phyloP scores from a whole-genome alignment of 2,888 invertebrate species.

The Eupithecia dodoneata region DNA sequence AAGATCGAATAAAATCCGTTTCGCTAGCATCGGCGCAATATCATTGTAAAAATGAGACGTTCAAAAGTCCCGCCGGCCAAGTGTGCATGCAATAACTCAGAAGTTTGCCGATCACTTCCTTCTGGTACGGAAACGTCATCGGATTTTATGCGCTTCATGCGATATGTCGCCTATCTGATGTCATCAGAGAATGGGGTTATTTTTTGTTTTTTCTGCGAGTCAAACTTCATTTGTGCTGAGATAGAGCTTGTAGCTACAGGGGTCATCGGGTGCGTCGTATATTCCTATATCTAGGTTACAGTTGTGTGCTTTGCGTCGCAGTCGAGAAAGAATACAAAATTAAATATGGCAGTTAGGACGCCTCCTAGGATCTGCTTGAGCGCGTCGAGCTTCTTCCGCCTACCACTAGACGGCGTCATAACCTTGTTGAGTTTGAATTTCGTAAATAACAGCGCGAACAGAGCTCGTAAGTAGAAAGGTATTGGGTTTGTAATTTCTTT shows the following conservation, averaged over 20 bases:
- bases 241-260: not conserved
- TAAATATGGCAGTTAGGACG: no score
- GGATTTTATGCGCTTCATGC: slow-evolving; percentile 28
- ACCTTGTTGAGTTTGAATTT: no score
- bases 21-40: slow-evolving; percentile 24
- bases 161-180: slow-evolving; percentile 23
- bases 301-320: no score
- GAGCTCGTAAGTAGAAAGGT: not conserved
- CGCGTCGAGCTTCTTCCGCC: no score
- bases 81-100: slow-evolving; percentile 37
- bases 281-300: no score
- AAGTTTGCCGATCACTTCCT: slow-evolving; percentile 33
- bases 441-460: no score
- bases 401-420: no score
- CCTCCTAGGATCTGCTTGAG: no score
- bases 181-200: not conserved
- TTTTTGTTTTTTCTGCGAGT: not conserved
- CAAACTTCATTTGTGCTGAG: not conserved
- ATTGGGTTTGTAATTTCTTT: not conserved
- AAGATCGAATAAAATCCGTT: slow-evolving; percentile 13
- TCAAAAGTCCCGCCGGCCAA: slow-evolving; percentile 28
- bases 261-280: no score
- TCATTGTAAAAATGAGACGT: slow-evolving; percentile 34
- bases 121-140: slow-evolving; percentile 36
- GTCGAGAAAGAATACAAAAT: no score